Evolutionary conservation across 1,140 invertebrate species (phyloP), one percentile per base, ranked within the genome.

Genomic region (Lamellibrachia luymesi): DNA sequence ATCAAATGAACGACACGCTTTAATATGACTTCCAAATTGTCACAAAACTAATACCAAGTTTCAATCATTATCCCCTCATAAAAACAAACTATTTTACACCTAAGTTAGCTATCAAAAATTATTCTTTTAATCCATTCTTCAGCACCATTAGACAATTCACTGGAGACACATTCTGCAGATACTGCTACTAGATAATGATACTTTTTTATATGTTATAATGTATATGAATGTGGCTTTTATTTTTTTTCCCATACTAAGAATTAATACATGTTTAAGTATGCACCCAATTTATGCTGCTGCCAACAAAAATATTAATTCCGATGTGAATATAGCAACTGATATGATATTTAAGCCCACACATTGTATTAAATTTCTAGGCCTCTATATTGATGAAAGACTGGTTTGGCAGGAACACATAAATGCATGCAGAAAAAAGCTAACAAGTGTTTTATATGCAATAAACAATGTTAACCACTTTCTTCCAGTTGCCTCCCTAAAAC

Each of bases 1-100:
- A 64, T 52, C 89, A 27, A 90, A 22, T 49, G 93, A 94, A 50
- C 25, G 27, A 94, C n/a, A 92, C 92, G 13, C 22, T 91, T 50
- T 91, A 51, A 80, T 80, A 80, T 80, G 17, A 80, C 38, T 80
- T 80, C 13, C 1, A 50, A 91, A 91, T 50, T 6, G 2, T n/a
- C 17, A 7, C 6, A 6, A 56, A 56, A 56, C 13, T 6, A 56
- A 56, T 56, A 13, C 13, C 13, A 6, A 56, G 52, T 13, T 56
- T 56, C 1, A 56, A 56, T 7, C 52, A 6, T 56, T 13, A 1
- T 56, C 13, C 13, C 6, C 25, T 80, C 7, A 80, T 80, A 22
- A 80, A 4, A 80, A 80, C 4, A 17, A 22, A 10, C 13, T 4
- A 80, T 80, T 10, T 80, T 22, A 80, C 64, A 80, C 5, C 13